Evolutionary conservation across 2,113 vertebrate species (phyloP).

Genomic region (Astur gentilis): DNA sequence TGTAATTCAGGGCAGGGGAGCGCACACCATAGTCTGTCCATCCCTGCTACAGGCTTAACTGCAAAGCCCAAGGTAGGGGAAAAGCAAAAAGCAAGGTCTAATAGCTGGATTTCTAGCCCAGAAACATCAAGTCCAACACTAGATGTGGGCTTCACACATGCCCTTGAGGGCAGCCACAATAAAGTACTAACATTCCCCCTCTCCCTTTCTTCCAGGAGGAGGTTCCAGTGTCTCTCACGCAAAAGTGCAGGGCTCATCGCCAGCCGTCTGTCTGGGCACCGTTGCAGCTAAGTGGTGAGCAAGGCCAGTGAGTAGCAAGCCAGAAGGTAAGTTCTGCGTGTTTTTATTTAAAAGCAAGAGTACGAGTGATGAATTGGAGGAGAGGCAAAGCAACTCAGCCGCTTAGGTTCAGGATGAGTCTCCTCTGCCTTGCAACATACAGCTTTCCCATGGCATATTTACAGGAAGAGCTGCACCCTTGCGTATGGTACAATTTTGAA

Average conservation of each 20-base stretch:
- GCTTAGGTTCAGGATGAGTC: background rate
- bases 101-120: background rate
- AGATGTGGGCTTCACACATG: accelerated
- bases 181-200: background rate
- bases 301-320: accelerated
- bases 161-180: background rate
- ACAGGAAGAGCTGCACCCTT: background rate
- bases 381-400: background rate
- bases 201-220: background rate
- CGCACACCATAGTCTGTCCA: accelerated
- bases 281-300: accelerated
- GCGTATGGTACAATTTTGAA: accelerated
- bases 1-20: accelerated
- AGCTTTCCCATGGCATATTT: accelerated
- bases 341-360: background rate
- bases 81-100: too few species aligned
- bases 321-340: background rate
- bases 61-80: background rate
- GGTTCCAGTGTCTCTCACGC: too few species aligned
- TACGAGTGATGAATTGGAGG: accelerated
- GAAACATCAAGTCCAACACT: background rate
- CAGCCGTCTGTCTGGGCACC: accelerated
- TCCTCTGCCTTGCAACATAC: background rate
- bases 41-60: too few species aligned
- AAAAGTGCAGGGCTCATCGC: accelerated